Evolutionary conservation across 2,797 vertebrate species (phyloP).

Genomic region (Rhinogobio ventralis): DNA sequence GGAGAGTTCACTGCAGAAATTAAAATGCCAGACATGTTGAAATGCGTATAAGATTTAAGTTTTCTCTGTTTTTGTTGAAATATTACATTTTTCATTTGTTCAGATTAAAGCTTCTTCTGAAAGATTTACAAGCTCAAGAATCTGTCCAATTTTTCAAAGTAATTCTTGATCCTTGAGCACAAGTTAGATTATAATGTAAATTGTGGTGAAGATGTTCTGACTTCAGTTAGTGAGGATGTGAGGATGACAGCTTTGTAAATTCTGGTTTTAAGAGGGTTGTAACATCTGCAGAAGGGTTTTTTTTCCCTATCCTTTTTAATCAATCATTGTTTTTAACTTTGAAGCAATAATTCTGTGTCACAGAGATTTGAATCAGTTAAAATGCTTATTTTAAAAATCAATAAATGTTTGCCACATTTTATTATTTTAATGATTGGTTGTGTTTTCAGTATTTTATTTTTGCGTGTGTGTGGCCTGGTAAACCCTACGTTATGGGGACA

Average conservation of each 20-base stretch:
- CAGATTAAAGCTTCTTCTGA: neutral
- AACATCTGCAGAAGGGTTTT: neutral
- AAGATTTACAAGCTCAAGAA: neutral
- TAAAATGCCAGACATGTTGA: slow-evolving; percentile 8
- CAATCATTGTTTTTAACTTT: neutral
- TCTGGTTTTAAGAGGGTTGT: neutral
- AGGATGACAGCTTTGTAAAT: neutral
- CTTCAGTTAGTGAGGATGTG: neutral
- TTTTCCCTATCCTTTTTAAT: neutral
- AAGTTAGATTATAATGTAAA: neutral
- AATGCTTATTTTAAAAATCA: neutral
- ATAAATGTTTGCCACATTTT: neutral
- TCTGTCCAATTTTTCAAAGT: neutral
- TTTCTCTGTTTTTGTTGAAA: neutral
- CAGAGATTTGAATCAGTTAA: neutral
- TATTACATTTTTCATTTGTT: neutral
- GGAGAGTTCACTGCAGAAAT: neutral
- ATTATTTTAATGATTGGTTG: too few species aligned
- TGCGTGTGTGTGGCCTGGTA: too few species aligned
- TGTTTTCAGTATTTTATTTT: too few species aligned
- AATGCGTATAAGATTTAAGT: neutral
- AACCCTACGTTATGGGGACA: too few species aligned
- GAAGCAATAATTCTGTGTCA: neutral
- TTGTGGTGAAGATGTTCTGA: neutral
- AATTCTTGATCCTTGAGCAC: neutral